A percentile compares a stretch with the other conserved stretches of the same genome.
Conservation (phyloP, 2,888 invertebrate genomes). For the Sthenelais limicola region DNA sequence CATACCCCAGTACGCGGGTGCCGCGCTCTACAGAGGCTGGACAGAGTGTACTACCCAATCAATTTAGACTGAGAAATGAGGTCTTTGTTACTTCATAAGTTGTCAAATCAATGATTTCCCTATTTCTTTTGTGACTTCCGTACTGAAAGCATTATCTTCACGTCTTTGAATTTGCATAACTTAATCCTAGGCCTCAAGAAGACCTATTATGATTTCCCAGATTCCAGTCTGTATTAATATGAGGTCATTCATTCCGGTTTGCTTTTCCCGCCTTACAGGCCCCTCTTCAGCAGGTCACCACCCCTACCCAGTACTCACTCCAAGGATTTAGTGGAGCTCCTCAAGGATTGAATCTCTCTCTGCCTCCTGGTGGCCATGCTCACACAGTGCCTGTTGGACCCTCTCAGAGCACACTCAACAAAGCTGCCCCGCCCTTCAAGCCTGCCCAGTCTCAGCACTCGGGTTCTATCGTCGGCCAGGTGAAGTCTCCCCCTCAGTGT, state of each 20-base stretch:
- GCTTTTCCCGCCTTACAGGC: constrained; percentile 55
- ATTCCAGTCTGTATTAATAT: not conserved
- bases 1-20: too few relatives aligned
- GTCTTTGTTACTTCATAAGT: too few relatives aligned
- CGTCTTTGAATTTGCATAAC: too few relatives aligned
- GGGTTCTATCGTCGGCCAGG: constrained; percentile 29
- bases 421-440: constrained; percentile 54
- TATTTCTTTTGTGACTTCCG: too few relatives aligned
- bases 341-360: constrained; percentile 56
- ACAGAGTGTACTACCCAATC: too few relatives aligned
- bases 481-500: constrained; percentile 44
- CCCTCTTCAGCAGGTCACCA: constrained; percentile 65
- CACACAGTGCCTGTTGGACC: constrained; percentile 41
- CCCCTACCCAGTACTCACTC: constrained; percentile 73
- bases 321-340: constrained; percentile 72
- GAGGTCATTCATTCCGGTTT: not conserved
- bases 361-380: constrained; percentile 49
- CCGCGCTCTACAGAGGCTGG: too few relatives aligned
- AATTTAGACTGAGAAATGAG: too few relatives aligned
- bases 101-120: too few relatives aligned
- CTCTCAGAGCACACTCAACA: constrained; percentile 52
- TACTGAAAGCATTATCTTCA: too few relatives aligned
- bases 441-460: constrained; percentile 47
- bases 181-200: too few relatives aligned
- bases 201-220: not conserved